Evolutionary conservation across 2,888 invertebrate genomes (phyloP).

Genomic region (Drosophila ustulata): DNA sequence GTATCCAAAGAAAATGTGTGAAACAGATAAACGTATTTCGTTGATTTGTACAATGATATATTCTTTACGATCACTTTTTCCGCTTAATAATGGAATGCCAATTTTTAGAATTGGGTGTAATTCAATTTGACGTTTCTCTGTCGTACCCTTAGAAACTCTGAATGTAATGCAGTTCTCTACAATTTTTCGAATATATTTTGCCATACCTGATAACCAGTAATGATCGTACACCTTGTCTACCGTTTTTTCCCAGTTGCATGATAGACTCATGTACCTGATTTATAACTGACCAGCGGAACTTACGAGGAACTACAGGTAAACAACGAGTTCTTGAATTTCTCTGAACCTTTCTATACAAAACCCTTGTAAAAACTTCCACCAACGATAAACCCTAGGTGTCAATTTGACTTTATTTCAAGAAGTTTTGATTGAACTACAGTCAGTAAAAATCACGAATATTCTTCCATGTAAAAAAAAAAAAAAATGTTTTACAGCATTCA

Average conservation of each 20-base stretch:
- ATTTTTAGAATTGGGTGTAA: slow-evolving; percentile 18
- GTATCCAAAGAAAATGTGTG: too few relatives aligned
- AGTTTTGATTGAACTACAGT: too few relatives aligned
- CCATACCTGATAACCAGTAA: background rate
- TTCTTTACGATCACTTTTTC: too few relatives aligned
- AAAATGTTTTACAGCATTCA: too few relatives aligned
- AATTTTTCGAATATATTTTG: background rate
- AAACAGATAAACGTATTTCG: too few relatives aligned
- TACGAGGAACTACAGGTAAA: background rate
- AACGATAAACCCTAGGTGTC: too few relatives aligned
- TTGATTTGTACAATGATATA: too few relatives aligned
- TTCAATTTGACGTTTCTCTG: slow-evolving; percentile 14
- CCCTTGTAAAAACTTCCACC: too few relatives aligned
- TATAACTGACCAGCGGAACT: background rate
- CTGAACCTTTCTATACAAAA: slow-evolving; percentile 14
- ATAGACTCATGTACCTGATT: slow-evolving; percentile 1
- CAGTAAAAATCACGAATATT: too few relatives aligned
- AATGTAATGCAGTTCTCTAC: background rate
- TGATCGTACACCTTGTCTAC: background rate
- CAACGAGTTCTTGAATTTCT: background rate
- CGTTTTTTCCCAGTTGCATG: background rate
- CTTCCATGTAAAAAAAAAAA: too few relatives aligned
- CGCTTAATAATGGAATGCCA: background rate
- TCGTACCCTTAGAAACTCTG: background rate
- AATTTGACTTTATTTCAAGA: too few relatives aligned